Evolutionary conservation across 2,113 vertebrate species (phyloP).

Genomic region (human): DNA sequence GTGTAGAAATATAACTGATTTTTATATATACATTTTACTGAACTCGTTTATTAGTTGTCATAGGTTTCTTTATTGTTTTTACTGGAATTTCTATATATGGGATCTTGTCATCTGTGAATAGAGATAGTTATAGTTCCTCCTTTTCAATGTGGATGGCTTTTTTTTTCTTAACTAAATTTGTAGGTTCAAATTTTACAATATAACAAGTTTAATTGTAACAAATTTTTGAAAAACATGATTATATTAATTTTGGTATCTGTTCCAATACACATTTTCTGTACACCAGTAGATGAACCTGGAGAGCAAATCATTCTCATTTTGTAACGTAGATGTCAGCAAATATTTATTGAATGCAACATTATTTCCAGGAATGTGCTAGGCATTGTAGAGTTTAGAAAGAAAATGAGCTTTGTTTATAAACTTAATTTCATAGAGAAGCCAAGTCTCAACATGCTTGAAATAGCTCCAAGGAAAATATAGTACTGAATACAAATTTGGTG

Average conservation of each 20-base stretch:
- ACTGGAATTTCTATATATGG: background rate
- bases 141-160: background rate
- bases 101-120: background rate
- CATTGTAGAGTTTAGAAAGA: background rate
- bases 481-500: background rate
- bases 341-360: conserved; percentile 28
- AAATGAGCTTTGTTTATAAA: background rate
- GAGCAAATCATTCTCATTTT: conserved; percentile 1
- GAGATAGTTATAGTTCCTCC: background rate
- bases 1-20: background rate
- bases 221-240: background rate
- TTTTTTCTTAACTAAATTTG: background rate
- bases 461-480: background rate
- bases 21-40: background rate
- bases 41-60: background rate
- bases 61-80: background rate
- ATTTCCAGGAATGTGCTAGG: background rate
- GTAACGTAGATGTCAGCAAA: background rate
- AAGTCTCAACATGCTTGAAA: conserved; percentile 24
- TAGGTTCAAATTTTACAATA: background rate
- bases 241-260: background rate
- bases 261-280: background rate
- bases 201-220: background rate
- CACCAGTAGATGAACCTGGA: background rate
- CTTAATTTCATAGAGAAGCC: conserved; percentile 15